Evolutionary conservation across 2,113 vertebrate species (phyloP).

Genomic region (Stegostoma tigrinum): DNA sequence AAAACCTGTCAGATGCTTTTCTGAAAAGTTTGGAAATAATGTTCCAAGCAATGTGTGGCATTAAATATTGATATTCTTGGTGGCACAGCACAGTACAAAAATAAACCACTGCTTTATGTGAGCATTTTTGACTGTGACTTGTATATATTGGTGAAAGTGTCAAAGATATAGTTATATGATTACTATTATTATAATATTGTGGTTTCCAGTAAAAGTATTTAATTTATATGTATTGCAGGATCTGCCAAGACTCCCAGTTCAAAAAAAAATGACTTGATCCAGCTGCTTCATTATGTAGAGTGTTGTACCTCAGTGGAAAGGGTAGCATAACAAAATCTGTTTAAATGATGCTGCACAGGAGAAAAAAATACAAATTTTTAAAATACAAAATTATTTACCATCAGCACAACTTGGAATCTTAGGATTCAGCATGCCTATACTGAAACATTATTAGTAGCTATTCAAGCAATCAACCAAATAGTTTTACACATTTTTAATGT

Average conservation of each 20-base stretch:
- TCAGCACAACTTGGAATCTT: neutral
- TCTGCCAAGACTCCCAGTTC: slow-evolving; percentile 1
- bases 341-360: neutral
- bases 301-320: neutral
- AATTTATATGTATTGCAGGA: neutral
- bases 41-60: neutral
- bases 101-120: neutral
- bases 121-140: neutral
- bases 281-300: neutral
- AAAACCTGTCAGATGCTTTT: neutral
- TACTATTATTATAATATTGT: neutral
- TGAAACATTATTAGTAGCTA: neutral
- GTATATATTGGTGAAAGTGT: neutral
- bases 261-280: neutral
- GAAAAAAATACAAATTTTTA: neutral
- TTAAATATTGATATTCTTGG: neutral
- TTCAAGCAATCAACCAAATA: slow-evolving; percentile 5
- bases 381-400: neutral
- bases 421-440: neutral
- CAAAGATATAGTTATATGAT: neutral
- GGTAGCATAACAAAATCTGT: neutral
- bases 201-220: neutral
- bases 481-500: slow-evolving; percentile 1
- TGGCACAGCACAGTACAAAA: neutral
- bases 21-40: neutral